Base-by-base conservation (phyloP, 1,140 invertebrate genomes). In the Pararge aegeria region DNA sequence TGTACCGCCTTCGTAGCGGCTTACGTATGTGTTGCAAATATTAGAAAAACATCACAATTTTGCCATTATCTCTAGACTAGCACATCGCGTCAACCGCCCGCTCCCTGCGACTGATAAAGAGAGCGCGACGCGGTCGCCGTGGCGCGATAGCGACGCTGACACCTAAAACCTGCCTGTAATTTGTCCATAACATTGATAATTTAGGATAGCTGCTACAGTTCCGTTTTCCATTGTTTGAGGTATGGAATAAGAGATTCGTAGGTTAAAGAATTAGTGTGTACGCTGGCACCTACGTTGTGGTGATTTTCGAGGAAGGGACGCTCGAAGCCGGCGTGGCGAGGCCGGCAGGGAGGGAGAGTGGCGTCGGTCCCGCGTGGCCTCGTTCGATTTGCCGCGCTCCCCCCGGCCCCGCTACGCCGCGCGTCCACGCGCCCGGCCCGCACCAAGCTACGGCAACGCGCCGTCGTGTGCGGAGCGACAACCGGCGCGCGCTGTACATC, bases 41-140 rank as follows among this genome's bases (percentile, higher is more conserved):
- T 69, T 80, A 83, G 83, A 86, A 84, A 84, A 89, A 83, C 75
- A 85, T 87, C 86, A 89, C 86, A 87, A 87, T 85, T 89, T 89
- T 83, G 74, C 81, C 83, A 87, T 84, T 80, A 80, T 80, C 75
- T 75, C 5, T 42, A 42, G 38, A 34, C 62, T 70, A 74, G 73
- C 68, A 74, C 65, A 69, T 72, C 78, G 80, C 78, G 78, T 64
- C 71, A 72, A 68, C 73, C 74, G 71, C 71, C 64, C 69, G 73
- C 69, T 78, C 74, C 73, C 67, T 55, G 62, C 73, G 77, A 83
- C 80, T 76, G 80, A 88, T 84, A 86, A 84, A 78, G 79, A 84
- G 81, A 83, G 83, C 80, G 79, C 73, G 80, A 72, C 79, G n/a
- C n/a, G 79, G 77, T 69, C 75, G 76, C 54, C 73, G 76, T 73